These are phyloP conservation scores for Anoplopoma fimbria DNA, from an alignment of 2,113 vertebrate species.

Conservation along the genomic window DNA sequence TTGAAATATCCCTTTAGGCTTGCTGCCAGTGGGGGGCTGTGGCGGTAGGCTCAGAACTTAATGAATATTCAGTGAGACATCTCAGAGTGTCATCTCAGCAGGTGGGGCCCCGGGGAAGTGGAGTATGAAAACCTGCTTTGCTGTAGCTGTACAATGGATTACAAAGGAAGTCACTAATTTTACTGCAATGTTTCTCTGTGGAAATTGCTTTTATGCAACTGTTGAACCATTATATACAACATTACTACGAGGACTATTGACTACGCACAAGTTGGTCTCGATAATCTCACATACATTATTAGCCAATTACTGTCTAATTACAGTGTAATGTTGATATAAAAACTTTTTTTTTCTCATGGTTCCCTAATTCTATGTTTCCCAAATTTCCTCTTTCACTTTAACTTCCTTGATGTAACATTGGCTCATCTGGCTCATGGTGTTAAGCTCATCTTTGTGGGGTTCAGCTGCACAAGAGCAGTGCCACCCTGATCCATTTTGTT, in stretches of 20 bases:
- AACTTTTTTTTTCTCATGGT: background rate
- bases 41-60: slow-evolving; percentile 39
- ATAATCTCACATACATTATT: slow-evolving; percentile 33
- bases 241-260: slow-evolving; percentile 24
- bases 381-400: background rate
- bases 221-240: slow-evolving; percentile 40
- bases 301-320: slow-evolving; percentile 24
- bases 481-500: background rate
- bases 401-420: background rate
- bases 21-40: slow-evolving; percentile 26
- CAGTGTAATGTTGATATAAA: background rate
- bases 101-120: slow-evolving; percentile 41
- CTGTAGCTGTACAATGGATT: slow-evolving; percentile 19
- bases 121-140: slow-evolving; percentile 36
- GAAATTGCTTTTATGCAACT: slow-evolving; percentile 24
- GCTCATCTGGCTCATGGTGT: slow-evolving; percentile 28
- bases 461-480: slow-evolving; percentile 4
- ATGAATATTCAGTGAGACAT: slow-evolving; percentile 73
- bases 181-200: slow-evolving; percentile 18
- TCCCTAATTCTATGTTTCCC: slow-evolving; percentile 12
- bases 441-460: background rate
- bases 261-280: background rate
- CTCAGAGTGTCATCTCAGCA: slow-evolving; percentile 60
- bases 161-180: slow-evolving; percentile 9
- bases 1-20: slow-evolving; percentile 44